Base-by-base conservation (phyloP, 2,113 vertebrate genomes). In the Erinaceus europaeus region DNA sequence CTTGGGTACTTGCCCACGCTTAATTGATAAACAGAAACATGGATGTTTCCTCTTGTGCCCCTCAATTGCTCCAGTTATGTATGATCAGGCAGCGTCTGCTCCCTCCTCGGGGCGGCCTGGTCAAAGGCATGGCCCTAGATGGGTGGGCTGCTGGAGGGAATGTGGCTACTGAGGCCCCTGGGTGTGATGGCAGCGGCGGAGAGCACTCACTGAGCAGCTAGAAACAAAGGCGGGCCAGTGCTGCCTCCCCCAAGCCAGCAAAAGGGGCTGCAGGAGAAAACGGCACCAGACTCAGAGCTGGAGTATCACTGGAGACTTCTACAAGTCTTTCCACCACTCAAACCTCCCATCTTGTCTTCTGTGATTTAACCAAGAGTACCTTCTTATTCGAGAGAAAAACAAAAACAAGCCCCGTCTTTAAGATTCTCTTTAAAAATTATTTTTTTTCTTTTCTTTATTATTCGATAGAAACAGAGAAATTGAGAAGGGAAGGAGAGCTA, bases 111-210 rank as follows among this genome's bases (percentile, higher is more conserved):
- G 55, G 20, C 10, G 9, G 23, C 48, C 32, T 5, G 1, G 78
- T 50, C 48, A 40, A 53, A 36, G 44, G 25, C 40, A 23, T 50
- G 21, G n/a, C 34, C n/a, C 42, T 6, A 34, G 78, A 12, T 5
- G 21, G 32, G 29, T 42, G 32, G 46, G 36, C 13, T 36, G 65
- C 3, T 17, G 23, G 9, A n/a, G n/a, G n/a, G n/a, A n/a, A n/a
- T n/a, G 46, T 5, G 1, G 23, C 17, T 40, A 23, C 32, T 1
- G 29, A 15, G 48, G 42, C 65, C 68, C n/a, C n/a, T n/a, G 52
- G 8, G 18, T 10, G 0, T 0, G 7, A 0, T 4, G 6, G 3
- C 1, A 17, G 23, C 0, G 3, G 42, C 61, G 53, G 40, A 71
- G 53, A 27, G 34, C 21, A 18, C 6, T 36, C 25, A 7, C 12